Evolutionary conservation across 2,797 vertebrate genomes (phyloP).

Genomic region (Leptoclinus maculatus): DNA sequence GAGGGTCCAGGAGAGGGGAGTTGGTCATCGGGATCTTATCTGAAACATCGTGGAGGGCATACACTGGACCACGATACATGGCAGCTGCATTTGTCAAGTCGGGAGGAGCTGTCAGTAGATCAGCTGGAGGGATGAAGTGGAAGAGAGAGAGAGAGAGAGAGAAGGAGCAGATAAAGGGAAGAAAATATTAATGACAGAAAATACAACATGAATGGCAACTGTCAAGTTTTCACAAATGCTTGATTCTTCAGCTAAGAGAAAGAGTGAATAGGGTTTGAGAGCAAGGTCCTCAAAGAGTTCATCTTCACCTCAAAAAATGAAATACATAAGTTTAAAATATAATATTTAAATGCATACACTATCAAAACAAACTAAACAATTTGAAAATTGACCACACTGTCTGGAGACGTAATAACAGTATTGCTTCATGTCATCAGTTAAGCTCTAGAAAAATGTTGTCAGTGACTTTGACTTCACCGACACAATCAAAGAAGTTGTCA

Average conservation of each 20-base stretch:
- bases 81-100: slow-evolving; percentile 94
- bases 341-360: slow-evolving; percentile 9
- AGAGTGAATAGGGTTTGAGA: background rate
- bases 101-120: slow-evolving; percentile 91
- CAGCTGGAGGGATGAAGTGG: slow-evolving; percentile 70
- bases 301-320: background rate
- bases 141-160: background rate
- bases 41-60: slow-evolving; percentile 93
- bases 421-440: background rate
- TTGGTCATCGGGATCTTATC: slow-evolving; percentile 98
- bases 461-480: slow-evolving; percentile 8
- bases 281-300: background rate
- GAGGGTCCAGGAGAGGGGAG: slow-evolving; percentile 93
- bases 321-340: background rate
- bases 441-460: slow-evolving; percentile 6
- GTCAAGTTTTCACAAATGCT: background rate
- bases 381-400: background rate
- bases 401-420: background rate
- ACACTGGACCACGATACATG: slow-evolving; percentile 94
- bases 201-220: background rate
- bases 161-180: background rate
- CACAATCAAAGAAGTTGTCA: slow-evolving; percentile 26
- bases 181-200: background rate
- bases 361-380: background rate
- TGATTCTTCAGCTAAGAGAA: background rate